Evolutionary conservation across 2,113 vertebrate genomes (phyloP), one percentile per base, ranked within the genome.

Genomic region (Colius striatus): DNA sequence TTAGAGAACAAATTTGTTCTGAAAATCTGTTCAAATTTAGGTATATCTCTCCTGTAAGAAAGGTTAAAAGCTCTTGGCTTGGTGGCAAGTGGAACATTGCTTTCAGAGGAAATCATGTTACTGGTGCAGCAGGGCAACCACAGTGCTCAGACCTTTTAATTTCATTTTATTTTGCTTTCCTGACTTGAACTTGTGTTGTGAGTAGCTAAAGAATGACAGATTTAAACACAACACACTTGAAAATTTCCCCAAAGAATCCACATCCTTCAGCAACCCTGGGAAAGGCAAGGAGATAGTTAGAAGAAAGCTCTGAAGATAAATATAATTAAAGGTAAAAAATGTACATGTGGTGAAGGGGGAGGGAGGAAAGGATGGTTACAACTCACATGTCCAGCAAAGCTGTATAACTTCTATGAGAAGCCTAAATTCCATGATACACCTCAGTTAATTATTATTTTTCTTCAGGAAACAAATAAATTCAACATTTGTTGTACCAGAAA

Each of bases 401-500:
- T 95, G 17, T 63, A 48, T 90, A 68, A 55, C 61, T 91, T 86
- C 65, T 84, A 77, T 61, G 67, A 88, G 60, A 86, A 95, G 63
- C 83, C 43, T 87, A 68, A 58, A 84, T 53, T 87, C 67, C 72
- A 57, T 71, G 71, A 38, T 71, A 61, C 57, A 84, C 87, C 75
- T 90, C 83, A 74, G 78, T 74, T 94, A 92, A 89, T 85, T 90
- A 82, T 76, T 91, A 79, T 87, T 95, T 84, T 94, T 73, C 94
- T 95, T 90, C 92, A 96, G 88, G 85, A 90, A 96, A 84, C 45
- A 75, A 95, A 95, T 97, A 95, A 96, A 96, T 80, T 2, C 53
- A 72, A 19, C 63, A n/a, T 86, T 95, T 93, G 54, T 91, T 94
- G 78, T 88, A 92, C 68, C 83, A 91, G 68, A 92, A 92, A 21